phyloP scores from a whole-genome alignment of 2,888 invertebrate genomes.

The Ligdia adustata region DNA sequence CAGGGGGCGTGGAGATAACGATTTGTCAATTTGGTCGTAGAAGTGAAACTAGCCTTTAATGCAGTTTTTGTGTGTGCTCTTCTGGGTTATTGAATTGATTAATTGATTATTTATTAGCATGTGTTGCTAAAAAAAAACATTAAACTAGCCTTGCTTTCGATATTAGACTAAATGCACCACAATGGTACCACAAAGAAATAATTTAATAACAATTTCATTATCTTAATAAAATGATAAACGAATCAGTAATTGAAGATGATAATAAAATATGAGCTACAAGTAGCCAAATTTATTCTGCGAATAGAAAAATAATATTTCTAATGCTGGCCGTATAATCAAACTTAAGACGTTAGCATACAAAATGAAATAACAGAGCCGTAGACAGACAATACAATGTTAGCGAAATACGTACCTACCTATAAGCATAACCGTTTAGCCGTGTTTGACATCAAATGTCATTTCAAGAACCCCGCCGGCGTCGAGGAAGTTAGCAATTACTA shows the following conservation, averaged over 20 bases:
- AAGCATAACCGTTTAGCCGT: slow-evolving; percentile 25
- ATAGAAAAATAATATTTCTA: not conserved
- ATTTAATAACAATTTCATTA: no score
- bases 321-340: no score
- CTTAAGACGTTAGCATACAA: no score
- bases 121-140: no score
- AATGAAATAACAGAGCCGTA: not conserved
- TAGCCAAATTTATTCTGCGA: no score
- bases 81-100: slow-evolving; percentile 4
- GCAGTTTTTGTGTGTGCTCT: slow-evolving; percentile 7
- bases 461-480: slow-evolving; percentile 22
- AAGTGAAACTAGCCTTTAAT: slow-evolving; percentile 13
- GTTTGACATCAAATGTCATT: slow-evolving; percentile 35
- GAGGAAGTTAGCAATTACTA: slow-evolving; percentile 34
- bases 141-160: no score
- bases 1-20: slow-evolving; percentile 32
- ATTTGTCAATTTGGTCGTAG: slow-evolving; percentile 30
- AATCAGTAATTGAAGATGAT: no score
- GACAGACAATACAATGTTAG: slow-evolving; percentile 6
- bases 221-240: no score
- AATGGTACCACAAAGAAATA: no score
- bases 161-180: no score
- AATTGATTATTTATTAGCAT: no score
- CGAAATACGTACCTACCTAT: slow-evolving; percentile 6
- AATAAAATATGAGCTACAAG: no score